Percentiles rank a stretch among this genome's conserved stretches.
These are phyloP conservation scores for Rapana venosa DNA, from an alignment of 2,888 invertebrate species.

Conservation along the genomic window DNA sequence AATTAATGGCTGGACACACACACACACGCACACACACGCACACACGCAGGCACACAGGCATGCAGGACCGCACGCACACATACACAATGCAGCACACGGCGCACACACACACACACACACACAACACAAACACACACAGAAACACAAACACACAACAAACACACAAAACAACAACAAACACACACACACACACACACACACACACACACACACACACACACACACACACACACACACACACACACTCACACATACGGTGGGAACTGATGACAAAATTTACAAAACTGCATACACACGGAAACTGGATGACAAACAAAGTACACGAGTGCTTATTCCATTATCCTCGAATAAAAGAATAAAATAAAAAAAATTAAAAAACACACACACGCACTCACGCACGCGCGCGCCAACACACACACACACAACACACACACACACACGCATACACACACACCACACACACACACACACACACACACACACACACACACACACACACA, in stretches of 20 bases:
- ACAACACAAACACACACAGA: neutral
- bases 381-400: neutral
- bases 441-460: neutral
- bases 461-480: neutral
- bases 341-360: too few relatives aligned
- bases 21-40: too few relatives aligned
- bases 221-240: neutral
- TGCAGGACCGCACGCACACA: neutral
- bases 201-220: neutral
- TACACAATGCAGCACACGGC: neutral
- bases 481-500: neutral
- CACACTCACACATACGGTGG: too few relatives aligned
- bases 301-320: too few relatives aligned
- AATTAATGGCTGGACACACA: too few relatives aligned
- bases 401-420: neutral
- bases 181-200: too few relatives aligned
- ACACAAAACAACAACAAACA: too few relatives aligned
- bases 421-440: neutral
- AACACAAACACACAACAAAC: neutral
- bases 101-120: neutral
- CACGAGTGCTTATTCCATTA: too few relatives aligned
- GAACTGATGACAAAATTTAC: too few relatives aligned
- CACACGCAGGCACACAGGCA: neutral
- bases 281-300: neutral
- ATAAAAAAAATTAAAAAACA: too few relatives aligned